Base-by-base conservation (phyloP, 2,113 vertebrate species). In the Brevimyrus niger region DNA sequence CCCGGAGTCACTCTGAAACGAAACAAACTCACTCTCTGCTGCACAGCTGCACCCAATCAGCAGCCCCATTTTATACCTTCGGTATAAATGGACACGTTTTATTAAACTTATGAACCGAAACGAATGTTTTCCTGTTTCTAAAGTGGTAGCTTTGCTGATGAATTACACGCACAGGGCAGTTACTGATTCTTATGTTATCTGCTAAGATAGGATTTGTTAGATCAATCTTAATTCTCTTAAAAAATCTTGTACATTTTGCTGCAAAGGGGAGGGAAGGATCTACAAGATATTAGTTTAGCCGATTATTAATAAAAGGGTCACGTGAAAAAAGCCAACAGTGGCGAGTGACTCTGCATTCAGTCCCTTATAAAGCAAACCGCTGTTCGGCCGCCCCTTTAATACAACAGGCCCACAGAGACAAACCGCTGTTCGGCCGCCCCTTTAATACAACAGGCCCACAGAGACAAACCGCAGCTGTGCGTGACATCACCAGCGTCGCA, bases 311-410 rank as follows among this genome's bases (percentile, higher is more conserved):
- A 38, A 76, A 38, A 76, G 31, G 73, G n/a, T 6, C 8, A 31
- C 1, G 9, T 69, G 27, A 6, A 80, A 80, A 17, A 47, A 86
- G n/a, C 83, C 50, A 17, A 50, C n/a, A 31, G 42, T 6, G 35
- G 15, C 10, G 35, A 80, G 73, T 80, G 13, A 27, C 47, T 48
- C 23, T 6, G 83, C 47, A 76, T 85, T 85, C 7, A 3, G 3
- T 48, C 83, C 42, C 44, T 85, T 27, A 48, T 86, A 90, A 87
- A 84, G 46, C 8, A 86, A 65, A 35, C 61, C 23, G 58, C 69
- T 89, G 88, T 90, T 83, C 65, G 83, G 48, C 50, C 17, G 17
- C 19, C 38, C 80, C 15, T 87, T 47, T 88, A 38, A 76, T 17
- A 80, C 2, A 80, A 46, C 13, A 15, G 4, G 46, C 46, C 47